phyloP scores from a whole-genome alignment of 2,113 vertebrate species.

The Phylloscopus whistleri region DNA sequence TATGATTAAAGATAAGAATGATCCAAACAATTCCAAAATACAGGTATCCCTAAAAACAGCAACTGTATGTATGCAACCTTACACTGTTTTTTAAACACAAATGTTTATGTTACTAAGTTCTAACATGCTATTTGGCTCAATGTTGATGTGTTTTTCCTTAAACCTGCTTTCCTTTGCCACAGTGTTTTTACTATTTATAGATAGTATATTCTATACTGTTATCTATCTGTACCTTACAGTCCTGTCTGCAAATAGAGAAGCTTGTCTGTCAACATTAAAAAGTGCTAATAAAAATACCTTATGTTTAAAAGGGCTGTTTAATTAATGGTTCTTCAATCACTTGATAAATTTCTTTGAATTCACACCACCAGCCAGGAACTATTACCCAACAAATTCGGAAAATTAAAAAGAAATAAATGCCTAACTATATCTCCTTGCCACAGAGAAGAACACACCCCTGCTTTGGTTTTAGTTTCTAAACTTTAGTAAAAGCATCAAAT shows the following conservation, averaged over 20 bases:
- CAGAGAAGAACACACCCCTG: neutral
- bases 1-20: neutral
- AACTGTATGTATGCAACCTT: neutral
- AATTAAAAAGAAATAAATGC: neutral
- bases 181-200: neutral
- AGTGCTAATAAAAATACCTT: slow-evolving; percentile 16
- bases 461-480: neutral
- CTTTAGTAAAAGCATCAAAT: neutral
- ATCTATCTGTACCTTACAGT: neutral
- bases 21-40: neutral
- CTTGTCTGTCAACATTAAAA: neutral
- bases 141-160: neutral
- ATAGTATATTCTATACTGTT: neutral
- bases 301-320: neutral
- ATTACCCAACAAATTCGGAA: neutral
- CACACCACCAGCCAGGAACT: neutral
- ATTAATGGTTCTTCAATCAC: neutral
- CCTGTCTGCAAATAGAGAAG: neutral
- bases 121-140: neutral
- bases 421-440: neutral
- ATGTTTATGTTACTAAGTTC: neutral
- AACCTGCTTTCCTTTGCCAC: neutral
- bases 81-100: neutral
- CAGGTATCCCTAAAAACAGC: neutral
- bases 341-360: neutral